phyloP scores from a whole-genome alignment of 1,140 invertebrate species.

The Pogonognathellus flavescens region DNA sequence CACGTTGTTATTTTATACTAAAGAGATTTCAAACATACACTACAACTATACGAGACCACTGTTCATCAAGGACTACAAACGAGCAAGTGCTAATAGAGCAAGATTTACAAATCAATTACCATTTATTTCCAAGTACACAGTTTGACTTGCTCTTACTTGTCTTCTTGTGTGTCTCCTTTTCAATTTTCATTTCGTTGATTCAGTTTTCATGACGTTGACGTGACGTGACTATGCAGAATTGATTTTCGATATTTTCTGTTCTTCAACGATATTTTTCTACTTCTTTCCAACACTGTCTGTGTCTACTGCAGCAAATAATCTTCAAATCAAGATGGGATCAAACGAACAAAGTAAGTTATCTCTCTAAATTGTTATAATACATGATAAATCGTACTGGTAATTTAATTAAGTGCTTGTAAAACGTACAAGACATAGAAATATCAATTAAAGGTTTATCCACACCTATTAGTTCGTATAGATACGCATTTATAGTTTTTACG shows the following conservation, averaged over 20 bases:
- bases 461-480: too few species aligned
- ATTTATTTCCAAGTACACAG: slow-evolving; percentile 33
- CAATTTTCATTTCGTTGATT: too few species aligned
- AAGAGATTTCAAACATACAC: too few species aligned
- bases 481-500: too few species aligned
- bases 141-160: background rate
- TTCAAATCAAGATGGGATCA: slow-evolving; percentile 28
- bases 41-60: too few species aligned
- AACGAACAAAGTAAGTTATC: slow-evolving; percentile 36
- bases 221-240: slow-evolving; percentile 1
- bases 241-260: slow-evolving; percentile 13
- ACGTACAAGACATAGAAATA: too few species aligned
- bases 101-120: slow-evolving; percentile 40
- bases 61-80: slow-evolving; percentile 3
- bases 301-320: background rate
- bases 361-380: too few species aligned
- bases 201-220: background rate
- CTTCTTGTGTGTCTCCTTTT: background rate
- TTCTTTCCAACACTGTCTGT: slow-evolving; percentile 10
- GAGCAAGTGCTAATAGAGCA: slow-evolving; percentile 30
- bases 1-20: too few species aligned
- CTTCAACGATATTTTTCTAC: background rate
- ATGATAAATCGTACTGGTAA: too few species aligned
- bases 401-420: too few species aligned
- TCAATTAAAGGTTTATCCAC: too few species aligned